Evolutionary conservation across 2,797 vertebrate species (phyloP).

Genomic region (Myotis planiceps): DNA sequence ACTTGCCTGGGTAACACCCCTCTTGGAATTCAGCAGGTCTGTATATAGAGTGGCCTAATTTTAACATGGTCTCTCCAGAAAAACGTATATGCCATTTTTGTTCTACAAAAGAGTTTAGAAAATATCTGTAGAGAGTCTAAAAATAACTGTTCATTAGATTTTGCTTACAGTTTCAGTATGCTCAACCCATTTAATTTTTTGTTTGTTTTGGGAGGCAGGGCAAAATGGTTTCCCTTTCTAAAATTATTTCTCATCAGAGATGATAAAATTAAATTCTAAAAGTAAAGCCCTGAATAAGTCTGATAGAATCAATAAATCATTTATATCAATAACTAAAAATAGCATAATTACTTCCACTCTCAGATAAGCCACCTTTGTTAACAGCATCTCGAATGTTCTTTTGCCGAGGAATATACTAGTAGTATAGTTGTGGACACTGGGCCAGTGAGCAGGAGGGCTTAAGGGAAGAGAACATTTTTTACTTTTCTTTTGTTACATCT

Average conservation of each 20-base stretch:
- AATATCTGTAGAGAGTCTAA: background rate
- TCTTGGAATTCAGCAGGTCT: background rate
- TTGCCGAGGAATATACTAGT: background rate
- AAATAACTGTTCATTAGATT: background rate
- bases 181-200: background rate
- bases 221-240: background rate
- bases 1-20: background rate
- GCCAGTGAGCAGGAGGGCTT: background rate
- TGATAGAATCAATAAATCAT: background rate
- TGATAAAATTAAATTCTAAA: background rate
- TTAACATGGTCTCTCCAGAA: background rate
- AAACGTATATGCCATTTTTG: background rate
- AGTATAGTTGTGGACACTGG: background rate
- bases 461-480: background rate
- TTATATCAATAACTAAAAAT: background rate
- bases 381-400: background rate
- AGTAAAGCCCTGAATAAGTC: background rate
- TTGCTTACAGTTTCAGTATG: background rate
- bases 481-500: background rate
- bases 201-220: background rate
- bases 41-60: background rate
- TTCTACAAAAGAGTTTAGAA: background rate
- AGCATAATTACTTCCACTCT: background rate
- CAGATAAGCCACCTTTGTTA: background rate
- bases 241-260: background rate